A percentile compares a stretch with the other conserved stretches of the same genome.
phyloP scores from a whole-genome alignment of 2,797 vertebrate genomes.

The Paratrypauchen microcephalus region DNA sequence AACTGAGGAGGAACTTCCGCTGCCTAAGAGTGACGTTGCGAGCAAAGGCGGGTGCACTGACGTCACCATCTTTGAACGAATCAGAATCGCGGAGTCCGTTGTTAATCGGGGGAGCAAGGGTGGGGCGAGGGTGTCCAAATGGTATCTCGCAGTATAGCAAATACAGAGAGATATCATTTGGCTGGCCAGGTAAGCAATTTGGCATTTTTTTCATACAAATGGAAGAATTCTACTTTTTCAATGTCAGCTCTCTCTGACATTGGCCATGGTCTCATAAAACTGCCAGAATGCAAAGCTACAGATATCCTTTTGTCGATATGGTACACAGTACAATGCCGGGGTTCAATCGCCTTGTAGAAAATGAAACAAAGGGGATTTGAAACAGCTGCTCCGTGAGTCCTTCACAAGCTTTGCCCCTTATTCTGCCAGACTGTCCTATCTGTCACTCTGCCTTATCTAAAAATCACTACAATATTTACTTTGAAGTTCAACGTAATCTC shows the following conservation, averaged over 20 bases:
- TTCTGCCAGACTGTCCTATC: slow-evolving; percentile 9
- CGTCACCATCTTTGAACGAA: too few species aligned
- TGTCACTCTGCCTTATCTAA: slow-evolving; percentile 11
- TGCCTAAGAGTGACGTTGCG: too few species aligned
- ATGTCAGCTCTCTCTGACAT: neutral
- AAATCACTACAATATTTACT: neutral
- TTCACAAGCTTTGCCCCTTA: slow-evolving; percentile 25
- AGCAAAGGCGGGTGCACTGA: too few species aligned
- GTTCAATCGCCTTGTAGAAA: slow-evolving; percentile 4
- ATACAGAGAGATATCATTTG: too few species aligned
- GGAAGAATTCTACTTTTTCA: slow-evolving; percentile 1
- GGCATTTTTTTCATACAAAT: slow-evolving; percentile 1
- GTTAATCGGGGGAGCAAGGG: too few species aligned
- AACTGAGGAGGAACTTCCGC: too few species aligned
- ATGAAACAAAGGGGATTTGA: slow-evolving; percentile 27
- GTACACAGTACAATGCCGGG: neutral
- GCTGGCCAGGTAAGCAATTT: too few species aligned
- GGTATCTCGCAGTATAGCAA: too few species aligned
- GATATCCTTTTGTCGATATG: neutral
- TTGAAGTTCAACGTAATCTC: neutral
- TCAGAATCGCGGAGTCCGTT: too few species aligned
- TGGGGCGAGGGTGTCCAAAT: too few species aligned
- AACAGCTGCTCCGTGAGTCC: slow-evolving; percentile 23
- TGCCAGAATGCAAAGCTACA: neutral
- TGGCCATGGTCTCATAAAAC: neutral